Conservation (phyloP, 2,113 vertebrate genomes). For the Glaucomys volans region DNA sequence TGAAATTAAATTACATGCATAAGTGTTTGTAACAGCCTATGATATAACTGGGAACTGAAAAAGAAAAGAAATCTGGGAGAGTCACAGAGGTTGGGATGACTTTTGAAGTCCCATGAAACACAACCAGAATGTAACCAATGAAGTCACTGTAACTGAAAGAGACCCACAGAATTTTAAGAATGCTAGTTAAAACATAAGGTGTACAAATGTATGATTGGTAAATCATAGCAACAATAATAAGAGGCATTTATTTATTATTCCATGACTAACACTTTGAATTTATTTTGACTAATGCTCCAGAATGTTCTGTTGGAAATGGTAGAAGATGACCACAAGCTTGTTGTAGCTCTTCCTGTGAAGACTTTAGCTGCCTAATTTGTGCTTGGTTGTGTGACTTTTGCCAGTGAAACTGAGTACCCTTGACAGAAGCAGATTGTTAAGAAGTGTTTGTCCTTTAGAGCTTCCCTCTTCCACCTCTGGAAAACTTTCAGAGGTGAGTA, state of each 20-base stretch:
- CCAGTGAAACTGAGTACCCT: accelerated
- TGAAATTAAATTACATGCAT: not conserved
- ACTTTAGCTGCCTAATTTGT: not conserved
- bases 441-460: not conserved
- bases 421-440: not conserved
- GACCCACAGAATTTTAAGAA: not conserved
- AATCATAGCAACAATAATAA: not conserved
- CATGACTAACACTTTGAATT: not conserved
- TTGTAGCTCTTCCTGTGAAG: not conserved
- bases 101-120: not conserved
- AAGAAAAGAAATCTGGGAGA: not conserved
- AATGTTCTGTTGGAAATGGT: not conserved
- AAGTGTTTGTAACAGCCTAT: not conserved
- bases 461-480: not conserved
- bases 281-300: not conserved
- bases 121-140: not conserved
- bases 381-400: not conserved
- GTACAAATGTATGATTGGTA: not conserved
- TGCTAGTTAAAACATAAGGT: not conserved
- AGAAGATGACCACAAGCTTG: not conserved
- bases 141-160: not conserved
- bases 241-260: not conserved
- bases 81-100: not conserved
- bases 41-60: not conserved
- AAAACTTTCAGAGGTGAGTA: not conserved